Evolutionary conservation across 2,888 invertebrate species (phyloP), one percentile per base, ranked within the genome.

Genomic region (Scrobipalpa costella): DNA sequence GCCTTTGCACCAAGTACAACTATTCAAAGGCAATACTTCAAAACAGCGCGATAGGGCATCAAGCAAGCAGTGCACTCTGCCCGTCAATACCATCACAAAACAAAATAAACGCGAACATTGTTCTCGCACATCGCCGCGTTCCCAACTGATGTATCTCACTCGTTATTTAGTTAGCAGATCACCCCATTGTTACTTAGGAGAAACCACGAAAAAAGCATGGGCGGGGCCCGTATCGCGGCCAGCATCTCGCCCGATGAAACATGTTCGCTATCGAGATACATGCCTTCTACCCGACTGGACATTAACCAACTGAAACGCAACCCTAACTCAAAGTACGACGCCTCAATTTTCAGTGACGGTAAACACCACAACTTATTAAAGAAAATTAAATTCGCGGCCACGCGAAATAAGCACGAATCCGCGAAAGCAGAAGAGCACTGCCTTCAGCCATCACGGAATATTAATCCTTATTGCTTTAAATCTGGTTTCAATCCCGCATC

Each of bases 81-180:
- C 50, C 63, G 62, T 66, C 66, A 66, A 62, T 62, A 63, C 47
- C 55, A 63, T 57, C 62, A 62, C 61, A 66, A 63, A 66, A 66
- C 63, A 58, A 66, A 66, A 64, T 57, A 66, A 63, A 66, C 63
- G 2, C 61, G 55, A 66, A 81, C 80, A 82, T 81, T 81, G 82
- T 82, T 81, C 80, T 77, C 61, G 44, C 77, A 77, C 81, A 81
- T 76, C 78, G 72, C 71, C 82, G 78, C 79, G 79, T 77, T 79
- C 78, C 77, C 47, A 27, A 73, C 79, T 71, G 86, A 84, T 86
- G 78, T 77, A 85, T 86, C 86, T 77, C 74, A 75, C 85, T 83
- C 79, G 87, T 88, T 90, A 90, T 90, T 91, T 90, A 89, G 90
- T 90, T 88, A 89, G 84, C 88, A 85, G 90, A 91, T 91, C 89